Evolutionary conservation across 2,797 vertebrate species (phyloP), one percentile per base, ranked within the genome.

Genomic region (Typhlichthys subterraneus): DNA sequence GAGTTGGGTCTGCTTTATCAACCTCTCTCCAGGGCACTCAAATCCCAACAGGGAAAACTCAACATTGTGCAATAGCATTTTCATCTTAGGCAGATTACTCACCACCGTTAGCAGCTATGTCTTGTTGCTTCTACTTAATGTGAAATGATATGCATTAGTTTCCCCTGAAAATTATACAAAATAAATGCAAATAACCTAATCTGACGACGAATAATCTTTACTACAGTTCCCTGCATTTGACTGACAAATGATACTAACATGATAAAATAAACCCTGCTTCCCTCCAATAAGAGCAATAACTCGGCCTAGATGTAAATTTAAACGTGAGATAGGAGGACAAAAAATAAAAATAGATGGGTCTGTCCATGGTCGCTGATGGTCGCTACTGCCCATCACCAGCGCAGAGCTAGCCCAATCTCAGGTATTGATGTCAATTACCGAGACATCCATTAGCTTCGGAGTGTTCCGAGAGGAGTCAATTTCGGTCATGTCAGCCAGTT

Each of bases 391-490:
- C 70, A 52, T 56, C 12, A 23, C 63, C 33, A 65, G 63, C 33
- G 10, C 33, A 70, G 66, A 69, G 58, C 72, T 58, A 45, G 65
- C 69, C 10, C 71, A 51, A 69, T 79, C 80, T 67, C 63, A 70
- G 79, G 81, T 86, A 88, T 82, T 84, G 84, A 90, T 85, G 85
- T 77, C 85, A 79, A 84, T 82, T 80, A 87, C 79, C 9, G 65
- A 67, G 76, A 76, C 63, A 72, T 83, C 81, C 88, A 87, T 90
- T 90, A 87, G 77, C 80, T 68, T 17, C 8, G 45, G 76, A 84
- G 81, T 84, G 80, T 83, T 87, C 73, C 59, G 80, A 79, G 80
- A 79, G 73, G 83, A 88, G 81, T 87, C 85, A 57, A 78, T 86
- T 88, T 79, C 80, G 75, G 83, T 87, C 84, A 79, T 79, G 83